These are phyloP conservation scores for Catharus minimus DNA, from an alignment of 2,113 vertebrate species.

Conservation along the genomic window DNA sequence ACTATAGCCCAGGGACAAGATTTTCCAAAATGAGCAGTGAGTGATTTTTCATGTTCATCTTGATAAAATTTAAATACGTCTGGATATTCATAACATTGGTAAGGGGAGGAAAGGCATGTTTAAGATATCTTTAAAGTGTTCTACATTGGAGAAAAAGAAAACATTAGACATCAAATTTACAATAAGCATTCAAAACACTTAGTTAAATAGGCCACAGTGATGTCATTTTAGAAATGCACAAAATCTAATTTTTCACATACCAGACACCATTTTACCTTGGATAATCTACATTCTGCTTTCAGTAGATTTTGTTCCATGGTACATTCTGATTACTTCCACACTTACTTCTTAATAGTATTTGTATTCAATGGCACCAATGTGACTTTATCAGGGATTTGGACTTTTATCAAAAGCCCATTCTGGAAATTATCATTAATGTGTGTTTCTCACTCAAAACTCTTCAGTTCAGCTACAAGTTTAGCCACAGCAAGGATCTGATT, in stretches of 20 bases:
- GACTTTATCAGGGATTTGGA: not conserved
- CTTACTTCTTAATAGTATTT: not conserved
- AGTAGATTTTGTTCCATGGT: not conserved
- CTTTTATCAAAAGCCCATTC: not conserved
- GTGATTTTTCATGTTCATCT: not conserved
- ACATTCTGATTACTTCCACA: not conserved
- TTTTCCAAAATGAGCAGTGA: not conserved
- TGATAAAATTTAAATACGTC: not conserved
- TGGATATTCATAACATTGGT: not conserved
- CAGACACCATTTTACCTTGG: not conserved
- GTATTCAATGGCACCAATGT: not conserved
- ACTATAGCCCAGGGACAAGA: not conserved
- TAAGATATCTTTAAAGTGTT: not conserved
- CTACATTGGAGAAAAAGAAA: not conserved
- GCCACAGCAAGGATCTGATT: not conserved
- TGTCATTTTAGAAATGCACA: not conserved
- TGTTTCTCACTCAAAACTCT: not conserved
- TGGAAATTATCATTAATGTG: not conserved
- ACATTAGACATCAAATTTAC: not conserved
- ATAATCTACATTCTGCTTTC: not conserved
- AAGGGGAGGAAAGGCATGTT: fast-evolving
- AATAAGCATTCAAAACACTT: not conserved
- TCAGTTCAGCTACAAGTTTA: not conserved
- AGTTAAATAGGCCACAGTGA: not conserved
- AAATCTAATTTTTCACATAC: not conserved